Base-by-base conservation (phyloP, 1,140 invertebrate genomes). In the Brachionus rotundiformis region DNA sequence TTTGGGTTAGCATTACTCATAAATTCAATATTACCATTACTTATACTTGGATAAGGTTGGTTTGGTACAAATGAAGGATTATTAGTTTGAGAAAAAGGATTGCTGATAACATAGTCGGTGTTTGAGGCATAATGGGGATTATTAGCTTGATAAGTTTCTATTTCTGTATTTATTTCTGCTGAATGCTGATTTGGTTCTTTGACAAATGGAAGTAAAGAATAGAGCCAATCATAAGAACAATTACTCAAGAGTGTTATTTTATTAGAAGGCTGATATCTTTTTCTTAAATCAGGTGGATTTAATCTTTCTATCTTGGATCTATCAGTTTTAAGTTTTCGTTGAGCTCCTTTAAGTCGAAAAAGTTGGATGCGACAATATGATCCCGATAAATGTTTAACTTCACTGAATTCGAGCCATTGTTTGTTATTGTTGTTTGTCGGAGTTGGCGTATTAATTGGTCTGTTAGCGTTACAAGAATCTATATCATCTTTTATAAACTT, bases 311-410 rank as follows among this genome's bases (percentile, higher is more conserved):
- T 95, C 88, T 97, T 98, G 85, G 98, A 95, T 16, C 94, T 89
- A 88, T 98, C 96, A 85, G 97, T 96, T 87, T 98, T 98, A 86
- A 98, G 95, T 86, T 98, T 98, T 63, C 96, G 90, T 88, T 98
- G 95, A 0, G 95, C 96, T 13, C 96, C 96, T 89, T 98, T 97
- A 65, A 96, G 88, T 89, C 96, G 92, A 84, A 94, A 94, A 36
- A 61, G 47, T 54, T 91, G 93, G 0, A 93, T 95, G 44, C 54
- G 23, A 47, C 79, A 81, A 33, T 63, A 81, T 11, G 54, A 63
- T 0, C 44, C 31, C 2, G n/a, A 36, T 19, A 68, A 41, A 33
- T 81, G 79, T 49, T 81, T 81, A 16, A 41, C 29, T 41, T 77
- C 73, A 16, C 4, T 49, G 23, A 49, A 49, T 47, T 49, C 73